Percentiles rank a stretch among this genome's conserved stretches.
Conservation (phyloP, 2,113 vertebrate species). For the Campylorhamphus procurvoides region DNA sequence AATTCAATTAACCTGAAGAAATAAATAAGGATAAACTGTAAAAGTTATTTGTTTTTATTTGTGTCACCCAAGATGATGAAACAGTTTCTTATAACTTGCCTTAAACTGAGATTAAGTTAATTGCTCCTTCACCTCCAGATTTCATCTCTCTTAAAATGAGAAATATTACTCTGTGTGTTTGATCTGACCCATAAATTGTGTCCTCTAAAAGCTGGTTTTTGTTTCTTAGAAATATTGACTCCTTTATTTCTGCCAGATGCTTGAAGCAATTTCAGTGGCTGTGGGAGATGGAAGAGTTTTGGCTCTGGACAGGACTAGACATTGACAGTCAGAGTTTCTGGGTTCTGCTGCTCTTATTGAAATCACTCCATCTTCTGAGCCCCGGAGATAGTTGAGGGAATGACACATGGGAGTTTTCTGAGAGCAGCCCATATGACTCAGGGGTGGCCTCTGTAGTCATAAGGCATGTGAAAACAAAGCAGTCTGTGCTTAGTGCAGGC, state of each 20-base stretch:
- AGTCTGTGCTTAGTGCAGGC: not conserved
- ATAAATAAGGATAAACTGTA: not conserved
- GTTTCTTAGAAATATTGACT: not conserved
- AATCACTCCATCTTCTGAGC: not conserved
- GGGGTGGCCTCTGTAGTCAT: not conserved
- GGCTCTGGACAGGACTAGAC: not conserved
- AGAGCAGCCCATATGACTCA: not conserved
- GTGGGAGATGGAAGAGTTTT: not conserved
- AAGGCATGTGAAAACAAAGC: not conserved
- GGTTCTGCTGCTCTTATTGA: not conserved
- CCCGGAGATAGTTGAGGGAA: not conserved
- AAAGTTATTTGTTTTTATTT: not conserved
- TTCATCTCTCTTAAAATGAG: not conserved
- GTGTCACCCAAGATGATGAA: not conserved
- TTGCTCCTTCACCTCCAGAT: not conserved
- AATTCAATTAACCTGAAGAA: conserved; percentile 28
- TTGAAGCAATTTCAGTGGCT: not conserved
- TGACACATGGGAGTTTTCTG: not conserved
- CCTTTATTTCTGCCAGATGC: not conserved
- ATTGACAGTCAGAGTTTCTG: not conserved
- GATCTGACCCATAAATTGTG: not conserved
- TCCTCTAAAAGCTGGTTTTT: not conserved
- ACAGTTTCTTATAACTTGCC: not conserved
- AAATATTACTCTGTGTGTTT: not conserved
- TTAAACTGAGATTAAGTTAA: not conserved